phyloP scores from a whole-genome alignment of 2,113 vertebrate species.

The Hoplias malabaricus region DNA sequence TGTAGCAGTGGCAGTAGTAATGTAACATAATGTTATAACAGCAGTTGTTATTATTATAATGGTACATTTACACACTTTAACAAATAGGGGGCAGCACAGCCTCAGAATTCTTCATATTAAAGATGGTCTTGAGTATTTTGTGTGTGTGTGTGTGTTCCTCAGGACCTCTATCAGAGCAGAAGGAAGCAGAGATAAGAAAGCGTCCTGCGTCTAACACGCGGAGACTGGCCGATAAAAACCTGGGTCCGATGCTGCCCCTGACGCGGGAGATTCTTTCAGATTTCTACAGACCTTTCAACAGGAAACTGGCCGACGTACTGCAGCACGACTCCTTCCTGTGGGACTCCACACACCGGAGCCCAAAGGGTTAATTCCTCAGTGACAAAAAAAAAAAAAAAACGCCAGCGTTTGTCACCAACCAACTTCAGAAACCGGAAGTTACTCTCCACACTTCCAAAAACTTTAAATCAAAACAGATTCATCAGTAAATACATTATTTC shows the following conservation, averaged over 20 bases:
- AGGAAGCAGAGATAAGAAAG: conserved; percentile 78
- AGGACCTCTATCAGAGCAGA: conserved; percentile 83
- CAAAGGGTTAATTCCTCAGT: no score
- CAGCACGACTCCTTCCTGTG: conserved; percentile 82
- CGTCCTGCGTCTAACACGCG: conserved; percentile 83
- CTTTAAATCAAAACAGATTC: no score
- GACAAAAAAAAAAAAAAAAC: no score
- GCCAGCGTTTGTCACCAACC: no score
- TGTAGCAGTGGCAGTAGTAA: no score
- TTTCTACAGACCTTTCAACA: conserved; percentile 89
- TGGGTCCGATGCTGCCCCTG: conserved; percentile 87
- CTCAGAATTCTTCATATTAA: neutral
- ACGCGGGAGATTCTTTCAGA: conserved; percentile 80
- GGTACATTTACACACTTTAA: neutral
- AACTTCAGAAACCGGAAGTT: no score
- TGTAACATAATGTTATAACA: no score
- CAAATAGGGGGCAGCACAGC: neutral
- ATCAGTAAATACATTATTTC: no score
- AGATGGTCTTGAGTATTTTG: neutral
- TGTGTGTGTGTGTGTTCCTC: conserved; percentile 23
- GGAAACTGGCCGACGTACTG: conserved; percentile 81
- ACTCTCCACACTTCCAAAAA: no score
- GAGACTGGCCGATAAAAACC: conserved; percentile 77
- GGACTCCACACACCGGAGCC: conserved; percentile 51
- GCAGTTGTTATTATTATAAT: no score